A percentile compares a stretch with the other conserved stretches of the same genome.
phyloP scores from a whole-genome alignment of 2,113 vertebrate species.

The Hippocampus zosterae region DNA sequence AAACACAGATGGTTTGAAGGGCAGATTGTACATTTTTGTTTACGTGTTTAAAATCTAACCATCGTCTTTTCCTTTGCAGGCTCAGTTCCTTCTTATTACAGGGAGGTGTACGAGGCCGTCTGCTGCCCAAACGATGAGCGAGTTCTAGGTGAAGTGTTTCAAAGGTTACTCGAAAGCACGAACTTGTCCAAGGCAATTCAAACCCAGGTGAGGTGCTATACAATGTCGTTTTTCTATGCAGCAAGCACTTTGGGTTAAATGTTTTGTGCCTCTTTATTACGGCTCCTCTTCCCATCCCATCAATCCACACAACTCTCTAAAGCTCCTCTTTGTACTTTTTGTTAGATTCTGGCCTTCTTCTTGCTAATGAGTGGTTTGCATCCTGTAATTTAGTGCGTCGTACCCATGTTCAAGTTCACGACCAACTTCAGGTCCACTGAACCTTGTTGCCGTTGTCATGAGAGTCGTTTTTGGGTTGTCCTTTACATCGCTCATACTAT shows the following conservation, averaged over 20 bases:
- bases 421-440: no score
- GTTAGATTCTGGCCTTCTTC: no score
- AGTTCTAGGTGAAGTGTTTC: conserved; percentile 71
- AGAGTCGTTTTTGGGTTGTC: no score
- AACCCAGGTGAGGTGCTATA: conserved; percentile 64
- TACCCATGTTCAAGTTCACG: no score
- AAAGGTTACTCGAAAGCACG: conserved; percentile 68
- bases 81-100: conserved; percentile 77
- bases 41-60: not conserved
- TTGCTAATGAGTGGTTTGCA: no score
- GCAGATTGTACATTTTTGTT: not conserved
- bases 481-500: no score
- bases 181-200: conserved; percentile 59
- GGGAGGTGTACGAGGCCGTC: conserved; percentile 73
- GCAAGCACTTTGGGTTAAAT: not conserved
- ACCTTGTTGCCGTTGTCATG: no score
- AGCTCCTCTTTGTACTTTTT: no score
- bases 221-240: not conserved
- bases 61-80: conserved; percentile 55
- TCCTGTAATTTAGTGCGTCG: no score
- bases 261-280: not conserved
- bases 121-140: conserved; percentile 69
- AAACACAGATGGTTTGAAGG: not conserved
- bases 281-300: not conserved
- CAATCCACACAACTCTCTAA: no score